Percentiles rank a stretch among this genome's conserved stretches.
These are phyloP conservation scores for Limanda limanda DNA, from an alignment of 2,113 vertebrate species.

Conservation along the genomic window DNA sequence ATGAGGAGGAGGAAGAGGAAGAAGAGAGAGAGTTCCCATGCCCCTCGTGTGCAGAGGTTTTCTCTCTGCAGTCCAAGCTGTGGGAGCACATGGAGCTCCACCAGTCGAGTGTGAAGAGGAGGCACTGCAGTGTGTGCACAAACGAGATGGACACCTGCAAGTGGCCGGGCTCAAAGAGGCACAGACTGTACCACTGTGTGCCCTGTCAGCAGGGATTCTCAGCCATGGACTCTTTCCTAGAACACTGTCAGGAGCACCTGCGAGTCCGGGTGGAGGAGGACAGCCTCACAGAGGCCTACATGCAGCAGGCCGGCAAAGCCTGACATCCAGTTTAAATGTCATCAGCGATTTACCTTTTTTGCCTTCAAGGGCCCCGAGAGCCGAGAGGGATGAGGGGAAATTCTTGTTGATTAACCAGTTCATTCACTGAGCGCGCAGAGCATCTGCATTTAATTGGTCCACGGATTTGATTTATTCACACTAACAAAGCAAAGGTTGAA, in stretches of 20 bases:
- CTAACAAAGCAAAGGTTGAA: neutral
- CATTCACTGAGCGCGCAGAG: slow-evolving; percentile 20
- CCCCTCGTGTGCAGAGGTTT: slow-evolving; percentile 78
- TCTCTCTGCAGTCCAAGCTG: slow-evolving; percentile 67
- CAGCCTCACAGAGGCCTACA: slow-evolving; percentile 33
- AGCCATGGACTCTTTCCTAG: slow-evolving; percentile 72
- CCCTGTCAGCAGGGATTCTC: slow-evolving; percentile 80
- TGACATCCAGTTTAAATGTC: slow-evolving; percentile 38
- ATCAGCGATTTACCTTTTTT: neutral
- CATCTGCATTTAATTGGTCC: neutral
- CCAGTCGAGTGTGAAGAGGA: slow-evolving; percentile 54
- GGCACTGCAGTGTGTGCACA: slow-evolving; percentile 78
- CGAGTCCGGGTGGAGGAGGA: slow-evolving; percentile 63
- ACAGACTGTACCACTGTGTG: slow-evolving; percentile 79
- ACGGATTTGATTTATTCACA: neutral
- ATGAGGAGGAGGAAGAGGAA: slow-evolving; percentile 34
- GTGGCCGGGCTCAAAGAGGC: slow-evolving; percentile 38
- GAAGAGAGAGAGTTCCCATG: slow-evolving; percentile 75
- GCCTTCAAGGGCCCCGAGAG: slow-evolving; percentile 22
- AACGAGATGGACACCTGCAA: slow-evolving; percentile 63
- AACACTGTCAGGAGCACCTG: slow-evolving; percentile 82
- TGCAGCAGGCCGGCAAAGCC: slow-evolving; percentile 34
- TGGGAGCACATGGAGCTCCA: slow-evolving; percentile 74
- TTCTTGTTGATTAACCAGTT: slow-evolving; percentile 21
- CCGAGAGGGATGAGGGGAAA: neutral